A percentile compares a stretch with the other conserved stretches of the same genome.
Evolutionary conservation across 2,113 vertebrate species (phyloP).

Genomic region (Grammomys dolichurus): DNA sequence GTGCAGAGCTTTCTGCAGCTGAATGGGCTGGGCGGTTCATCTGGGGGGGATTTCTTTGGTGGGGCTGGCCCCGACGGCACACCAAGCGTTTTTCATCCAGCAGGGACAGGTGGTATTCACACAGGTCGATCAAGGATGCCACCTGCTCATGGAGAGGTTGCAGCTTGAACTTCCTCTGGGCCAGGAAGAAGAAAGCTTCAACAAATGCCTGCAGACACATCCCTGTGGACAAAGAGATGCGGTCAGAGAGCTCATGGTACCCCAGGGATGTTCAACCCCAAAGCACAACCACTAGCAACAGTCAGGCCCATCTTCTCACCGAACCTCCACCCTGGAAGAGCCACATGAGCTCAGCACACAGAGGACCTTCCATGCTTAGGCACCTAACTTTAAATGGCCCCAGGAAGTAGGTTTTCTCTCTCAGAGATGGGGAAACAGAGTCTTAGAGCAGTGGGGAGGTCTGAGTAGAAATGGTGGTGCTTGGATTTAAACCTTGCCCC

Average conservation of each 20-base stretch:
- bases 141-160: constrained; percentile 90
- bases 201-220: constrained; percentile 97
- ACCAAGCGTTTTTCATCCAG: constrained; percentile 88
- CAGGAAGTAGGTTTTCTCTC: neutral
- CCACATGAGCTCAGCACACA: rapidly evolving
- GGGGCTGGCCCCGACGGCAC: constrained; percentile 79
- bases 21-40: neutral
- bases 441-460: neutral
- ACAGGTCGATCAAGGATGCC: constrained; percentile 89
- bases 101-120: constrained; percentile 91
- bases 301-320: neutral
- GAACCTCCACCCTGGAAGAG: neutral
- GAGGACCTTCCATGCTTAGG: neutral
- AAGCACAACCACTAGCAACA: neutral
- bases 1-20: rapidly evolving
- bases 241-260: rapidly evolving
- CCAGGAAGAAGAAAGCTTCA: constrained; percentile 95
- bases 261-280: neutral
- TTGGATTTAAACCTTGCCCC: neutral
- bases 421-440: neutral
- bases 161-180: constrained; percentile 92
- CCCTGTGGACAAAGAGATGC: constrained; percentile 86
- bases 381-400: neutral
- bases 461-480: neutral
- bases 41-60: neutral